These are phyloP conservation scores for Drosophila flavopinicola DNA, from an alignment of 2,888 invertebrate species.

Conservation along the genomic window DNA sequence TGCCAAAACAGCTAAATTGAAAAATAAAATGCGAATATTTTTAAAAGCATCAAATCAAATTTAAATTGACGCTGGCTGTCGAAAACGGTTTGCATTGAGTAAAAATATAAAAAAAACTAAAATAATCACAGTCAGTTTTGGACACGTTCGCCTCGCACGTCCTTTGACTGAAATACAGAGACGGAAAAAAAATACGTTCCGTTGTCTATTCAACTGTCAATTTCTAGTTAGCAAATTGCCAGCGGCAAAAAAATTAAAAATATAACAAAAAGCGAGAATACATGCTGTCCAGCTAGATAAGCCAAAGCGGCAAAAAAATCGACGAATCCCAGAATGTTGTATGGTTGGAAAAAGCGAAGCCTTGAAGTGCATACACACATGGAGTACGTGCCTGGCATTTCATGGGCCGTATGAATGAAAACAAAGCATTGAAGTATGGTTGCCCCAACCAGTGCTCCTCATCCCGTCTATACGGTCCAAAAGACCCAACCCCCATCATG, in stretches of 20 bases:
- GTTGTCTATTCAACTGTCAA: slow-evolving; percentile 67
- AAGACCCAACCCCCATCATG: slow-evolving; percentile 5
- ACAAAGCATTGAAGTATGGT: slow-evolving; percentile 54
- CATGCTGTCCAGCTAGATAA: slow-evolving; percentile 33
- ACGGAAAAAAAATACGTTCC: neutral
- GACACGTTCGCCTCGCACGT: neutral
- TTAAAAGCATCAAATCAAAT: slow-evolving; percentile 8
- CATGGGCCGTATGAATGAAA: slow-evolving; percentile 60
- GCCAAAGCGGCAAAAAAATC: slow-evolving; percentile 18
- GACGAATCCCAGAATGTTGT: slow-evolving; percentile 27
- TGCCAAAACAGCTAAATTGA: slow-evolving; percentile 8
- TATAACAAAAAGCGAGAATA: slow-evolving; percentile 4
- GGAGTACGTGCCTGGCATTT: slow-evolving; percentile 69
- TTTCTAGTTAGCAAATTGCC: slow-evolving; percentile 59
- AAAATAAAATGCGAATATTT: slow-evolving; percentile 24
- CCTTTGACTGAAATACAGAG: neutral
- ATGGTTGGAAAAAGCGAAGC: slow-evolving; percentile 48
- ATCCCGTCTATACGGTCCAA: neutral
- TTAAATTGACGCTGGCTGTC: neutral
- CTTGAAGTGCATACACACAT: slow-evolving; percentile 61
- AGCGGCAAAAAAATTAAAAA: slow-evolving; percentile 33
- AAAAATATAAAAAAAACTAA: neutral
- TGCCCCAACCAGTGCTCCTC: neutral
- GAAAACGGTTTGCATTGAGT: slow-evolving; percentile 3
- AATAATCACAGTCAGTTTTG: slow-evolving; percentile 3